Evolutionary conservation across 2,797 vertebrate species (phyloP).

Genomic region (Capromys pilorides): DNA sequence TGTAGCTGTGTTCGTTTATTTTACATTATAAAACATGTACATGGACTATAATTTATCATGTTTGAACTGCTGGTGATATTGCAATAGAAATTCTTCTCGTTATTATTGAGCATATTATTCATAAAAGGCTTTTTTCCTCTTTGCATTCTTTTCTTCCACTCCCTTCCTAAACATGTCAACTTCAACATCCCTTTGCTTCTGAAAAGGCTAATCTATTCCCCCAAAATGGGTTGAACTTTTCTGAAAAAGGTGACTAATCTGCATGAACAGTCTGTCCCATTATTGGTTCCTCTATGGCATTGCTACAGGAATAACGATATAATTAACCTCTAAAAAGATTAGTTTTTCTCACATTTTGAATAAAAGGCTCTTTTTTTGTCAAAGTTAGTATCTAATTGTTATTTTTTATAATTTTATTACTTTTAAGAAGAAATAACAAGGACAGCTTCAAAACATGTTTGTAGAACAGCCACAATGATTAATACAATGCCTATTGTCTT

Average conservation of each 20-base stretch:
- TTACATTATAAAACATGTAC: neutral
- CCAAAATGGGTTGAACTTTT: neutral
- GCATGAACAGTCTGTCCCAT: neutral
- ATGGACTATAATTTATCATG: neutral
- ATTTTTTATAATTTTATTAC: too few relatives aligned
- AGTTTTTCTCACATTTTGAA: conserved; percentile 66
- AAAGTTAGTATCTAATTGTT: too few relatives aligned
- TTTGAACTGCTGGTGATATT: neutral
- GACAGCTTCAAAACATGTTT: too few relatives aligned
- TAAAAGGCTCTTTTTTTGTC: conserved; percentile 72
- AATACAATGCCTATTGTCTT: too few relatives aligned
- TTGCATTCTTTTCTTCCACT: neutral
- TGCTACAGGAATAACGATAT: conserved; percentile 37
- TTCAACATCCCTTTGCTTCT: neutral
- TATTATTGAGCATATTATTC: conserved; percentile 13
- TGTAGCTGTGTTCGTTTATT: conserved; percentile 15
- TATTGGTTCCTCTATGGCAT: conserved; percentile 29
- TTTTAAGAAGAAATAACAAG: too few relatives aligned
- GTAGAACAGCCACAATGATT: too few relatives aligned
- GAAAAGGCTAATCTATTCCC: neutral
- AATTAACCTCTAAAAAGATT: conserved; percentile 68
- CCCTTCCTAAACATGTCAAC: neutral
- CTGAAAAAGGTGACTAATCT: conserved; percentile 47
- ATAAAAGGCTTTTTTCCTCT: neutral
- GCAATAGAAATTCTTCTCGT: conserved; percentile 11